phyloP scores from a whole-genome alignment of 2,797 vertebrate genomes.

The Choloepus didactylus region DNA sequence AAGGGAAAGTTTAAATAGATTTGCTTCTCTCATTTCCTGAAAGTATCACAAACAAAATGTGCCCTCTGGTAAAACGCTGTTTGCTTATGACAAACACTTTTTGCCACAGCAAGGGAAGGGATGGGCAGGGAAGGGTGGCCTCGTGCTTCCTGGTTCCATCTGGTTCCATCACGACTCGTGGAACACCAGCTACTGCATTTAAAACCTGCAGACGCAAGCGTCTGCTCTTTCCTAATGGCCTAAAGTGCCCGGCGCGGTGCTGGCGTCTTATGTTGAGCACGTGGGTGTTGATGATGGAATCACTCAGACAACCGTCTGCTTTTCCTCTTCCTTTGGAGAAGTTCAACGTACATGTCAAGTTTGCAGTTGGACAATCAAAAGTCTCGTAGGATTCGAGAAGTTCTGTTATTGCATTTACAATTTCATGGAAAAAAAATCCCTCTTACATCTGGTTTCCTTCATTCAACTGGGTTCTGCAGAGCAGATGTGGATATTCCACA shows the following conservation, averaged over 20 bases:
- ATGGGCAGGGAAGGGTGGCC: neutral
- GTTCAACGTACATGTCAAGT: neutral
- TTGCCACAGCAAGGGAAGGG: neutral
- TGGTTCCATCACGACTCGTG: neutral
- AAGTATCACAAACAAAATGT: conserved; percentile 73
- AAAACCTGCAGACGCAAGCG: conserved; percentile 3
- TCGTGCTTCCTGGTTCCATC: conserved; percentile 48
- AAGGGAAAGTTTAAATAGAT: conserved; percentile 73
- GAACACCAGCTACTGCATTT: neutral
- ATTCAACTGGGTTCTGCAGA: neutral
- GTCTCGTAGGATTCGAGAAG: neutral
- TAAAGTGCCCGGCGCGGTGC: neutral
- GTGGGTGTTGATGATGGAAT: neutral
- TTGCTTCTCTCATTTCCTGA: conserved; percentile 75
- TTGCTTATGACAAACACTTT: conserved; percentile 42
- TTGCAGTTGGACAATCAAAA: neutral
- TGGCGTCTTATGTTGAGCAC: neutral
- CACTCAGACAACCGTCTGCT: neutral
- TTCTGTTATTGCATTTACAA: neutral
- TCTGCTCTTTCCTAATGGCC: neutral
- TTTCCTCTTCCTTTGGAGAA: conserved; percentile 25
- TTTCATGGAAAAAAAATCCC: neutral
- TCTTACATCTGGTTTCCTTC: neutral
- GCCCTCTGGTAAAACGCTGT: conserved; percentile 21
- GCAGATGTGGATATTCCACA: neutral